phyloP scores from a whole-genome alignment of 2,113 vertebrate genomes.

The Triplophysa siluroides region DNA sequence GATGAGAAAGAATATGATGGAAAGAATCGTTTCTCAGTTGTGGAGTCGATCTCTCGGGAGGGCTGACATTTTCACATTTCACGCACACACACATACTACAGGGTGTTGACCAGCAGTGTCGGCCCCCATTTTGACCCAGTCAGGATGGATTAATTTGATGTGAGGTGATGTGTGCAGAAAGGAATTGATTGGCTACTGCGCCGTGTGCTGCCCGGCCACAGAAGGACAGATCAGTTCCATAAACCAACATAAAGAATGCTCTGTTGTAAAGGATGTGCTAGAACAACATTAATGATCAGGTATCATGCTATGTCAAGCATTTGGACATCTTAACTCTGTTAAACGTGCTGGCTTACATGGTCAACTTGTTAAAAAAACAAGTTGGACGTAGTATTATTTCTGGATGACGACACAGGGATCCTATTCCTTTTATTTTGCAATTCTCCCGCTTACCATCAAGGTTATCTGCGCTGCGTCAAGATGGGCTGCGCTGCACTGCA shows the following conservation, averaged over 20 bases:
- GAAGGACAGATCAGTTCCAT: conserved; percentile 28
- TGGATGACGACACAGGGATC: too few species aligned
- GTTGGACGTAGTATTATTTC: too few species aligned
- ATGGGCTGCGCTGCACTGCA: too few species aligned
- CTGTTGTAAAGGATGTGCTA: conserved; percentile 13
- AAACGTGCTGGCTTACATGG: too few species aligned
- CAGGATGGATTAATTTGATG: conserved; percentile 31
- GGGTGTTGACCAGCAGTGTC: conserved; percentile 22
- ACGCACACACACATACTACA: conserved; percentile 6
- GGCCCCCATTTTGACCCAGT: conserved; percentile 17
- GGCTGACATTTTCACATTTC: conserved; percentile 36
- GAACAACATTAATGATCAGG: background rate
- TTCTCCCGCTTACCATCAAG: too few species aligned
- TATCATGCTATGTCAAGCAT: too few species aligned
- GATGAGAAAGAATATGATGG: conserved; percentile 35
- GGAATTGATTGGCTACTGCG: conserved; percentile 36
- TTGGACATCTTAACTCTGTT: too few species aligned
- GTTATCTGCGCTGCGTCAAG: too few species aligned
- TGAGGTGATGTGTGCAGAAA: conserved; percentile 25
- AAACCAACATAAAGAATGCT: conserved; percentile 18
- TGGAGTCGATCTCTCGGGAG: conserved; percentile 19
- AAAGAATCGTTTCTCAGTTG: conserved; percentile 25
- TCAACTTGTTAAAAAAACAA: too few species aligned
- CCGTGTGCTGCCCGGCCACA: background rate
- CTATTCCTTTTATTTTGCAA: too few species aligned